Conservation (phyloP, 2,888 invertebrate species). For the Xanthorhoe spadicearia region DNA sequence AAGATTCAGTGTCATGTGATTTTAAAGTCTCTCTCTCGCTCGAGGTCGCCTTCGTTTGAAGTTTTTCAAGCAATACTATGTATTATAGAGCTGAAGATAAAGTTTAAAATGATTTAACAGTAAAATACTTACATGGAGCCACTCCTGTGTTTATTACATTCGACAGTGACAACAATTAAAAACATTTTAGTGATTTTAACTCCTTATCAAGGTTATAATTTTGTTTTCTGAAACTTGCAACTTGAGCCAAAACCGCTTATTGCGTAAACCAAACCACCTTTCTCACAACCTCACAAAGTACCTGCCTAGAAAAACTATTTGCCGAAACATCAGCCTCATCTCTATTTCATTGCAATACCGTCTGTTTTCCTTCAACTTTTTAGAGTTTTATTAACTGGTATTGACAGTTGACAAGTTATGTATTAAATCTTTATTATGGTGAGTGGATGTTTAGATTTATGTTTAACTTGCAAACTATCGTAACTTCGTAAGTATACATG, state of each 20-base stretch:
- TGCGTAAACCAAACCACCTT: conserved; percentile 63
- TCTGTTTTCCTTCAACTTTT: neutral
- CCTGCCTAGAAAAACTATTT: neutral
- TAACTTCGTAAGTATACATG: neutral
- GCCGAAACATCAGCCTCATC: neutral
- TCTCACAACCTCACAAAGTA: conserved; percentile 67
- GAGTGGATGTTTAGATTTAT: neutral
- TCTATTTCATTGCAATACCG: neutral
- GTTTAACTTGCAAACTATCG: neutral
- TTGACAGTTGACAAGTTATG: neutral
- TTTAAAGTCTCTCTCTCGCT: too few relatives aligned
- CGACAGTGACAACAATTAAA: too few relatives aligned
- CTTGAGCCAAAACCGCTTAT: conserved; percentile 48
- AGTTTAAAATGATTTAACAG: too few relatives aligned
- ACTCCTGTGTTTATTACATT: too few relatives aligned
- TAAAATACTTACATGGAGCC: too few relatives aligned
- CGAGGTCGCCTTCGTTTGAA: too few relatives aligned
- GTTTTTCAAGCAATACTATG: too few relatives aligned
- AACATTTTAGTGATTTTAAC: too few relatives aligned
- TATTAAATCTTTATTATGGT: neutral
- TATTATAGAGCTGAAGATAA: too few relatives aligned
- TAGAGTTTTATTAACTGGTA: neutral
- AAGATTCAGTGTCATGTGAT: too few relatives aligned
- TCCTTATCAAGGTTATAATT: too few relatives aligned
- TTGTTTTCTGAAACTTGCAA: neutral